These are phyloP conservation scores for Sebastes oblongus DNA, from an alignment of 2,797 vertebrate species.

Conservation along the genomic window DNA sequence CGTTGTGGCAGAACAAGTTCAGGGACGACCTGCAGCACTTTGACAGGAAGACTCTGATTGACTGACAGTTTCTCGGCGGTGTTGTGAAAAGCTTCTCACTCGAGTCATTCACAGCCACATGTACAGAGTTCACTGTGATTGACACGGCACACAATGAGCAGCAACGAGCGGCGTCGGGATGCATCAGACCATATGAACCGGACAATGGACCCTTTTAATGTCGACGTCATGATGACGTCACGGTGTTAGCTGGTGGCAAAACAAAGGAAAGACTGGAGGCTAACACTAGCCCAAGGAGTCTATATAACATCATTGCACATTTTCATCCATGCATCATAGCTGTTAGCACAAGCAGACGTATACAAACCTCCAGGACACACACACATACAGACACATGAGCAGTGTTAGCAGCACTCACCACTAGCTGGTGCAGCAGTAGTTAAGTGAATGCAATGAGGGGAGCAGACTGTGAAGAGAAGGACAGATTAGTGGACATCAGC, in stretches of 20 bases:
- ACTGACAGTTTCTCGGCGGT: not conserved
- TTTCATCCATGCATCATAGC: not conserved
- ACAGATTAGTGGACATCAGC: slow-evolving; percentile 59
- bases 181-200: not conserved
- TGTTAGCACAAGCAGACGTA: not conserved
- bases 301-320: too few species aligned
- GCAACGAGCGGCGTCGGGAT: not conserved
- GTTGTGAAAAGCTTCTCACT: not conserved
- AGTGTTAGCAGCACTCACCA: slow-evolving; percentile 85
- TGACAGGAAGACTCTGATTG: not conserved
- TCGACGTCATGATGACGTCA: too few species aligned
- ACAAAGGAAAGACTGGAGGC: too few species aligned
- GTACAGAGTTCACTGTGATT: not conserved
- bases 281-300: too few species aligned
- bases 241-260: too few species aligned
- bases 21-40: not conserved
- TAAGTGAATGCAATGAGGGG: slow-evolving; percentile 80
- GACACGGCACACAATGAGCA: not conserved
- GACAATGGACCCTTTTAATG: not conserved
- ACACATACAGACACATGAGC: not conserved
- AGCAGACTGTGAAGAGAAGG: slow-evolving; percentile 84
- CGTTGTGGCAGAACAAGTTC: not conserved
- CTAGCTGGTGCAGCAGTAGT: slow-evolving; percentile 78
- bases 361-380: not conserved
- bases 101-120: not conserved